A percentile compares a stretch with the other conserved stretches of the same genome.
phyloP scores from a whole-genome alignment of 2,797 vertebrate genomes.

The Kryptolebias ocellatus region DNA sequence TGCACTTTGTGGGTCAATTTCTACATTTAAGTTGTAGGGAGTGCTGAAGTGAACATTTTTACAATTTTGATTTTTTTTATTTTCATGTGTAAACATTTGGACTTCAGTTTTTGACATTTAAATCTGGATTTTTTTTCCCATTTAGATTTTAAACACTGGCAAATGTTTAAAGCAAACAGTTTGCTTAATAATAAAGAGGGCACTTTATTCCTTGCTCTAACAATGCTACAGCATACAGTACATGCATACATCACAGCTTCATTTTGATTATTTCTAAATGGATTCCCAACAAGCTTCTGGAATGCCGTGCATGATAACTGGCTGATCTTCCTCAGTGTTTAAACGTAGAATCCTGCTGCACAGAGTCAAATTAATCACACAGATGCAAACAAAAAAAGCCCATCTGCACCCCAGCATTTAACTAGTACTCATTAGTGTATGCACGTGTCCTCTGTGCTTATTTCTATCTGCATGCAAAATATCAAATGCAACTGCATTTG shows the following conservation, averaged over 20 bases:
- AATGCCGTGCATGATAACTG: background rate
- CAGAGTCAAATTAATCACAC: conserved; percentile 24
- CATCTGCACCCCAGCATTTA: conserved; percentile 42
- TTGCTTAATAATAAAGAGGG: background rate
- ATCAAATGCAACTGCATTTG: conserved; percentile 42
- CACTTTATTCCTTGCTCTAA: background rate
- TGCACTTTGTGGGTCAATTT: too few species aligned
- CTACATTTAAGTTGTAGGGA: too few species aligned
- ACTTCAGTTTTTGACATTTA: too few species aligned
- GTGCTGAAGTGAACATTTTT: too few species aligned
- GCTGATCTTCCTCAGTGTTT: background rate
- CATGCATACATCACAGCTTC: background rate
- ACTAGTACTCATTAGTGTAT: conserved; percentile 60
- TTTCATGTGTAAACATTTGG: too few species aligned
- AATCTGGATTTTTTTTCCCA: too few species aligned
- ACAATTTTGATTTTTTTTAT: too few species aligned
- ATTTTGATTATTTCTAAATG: background rate
- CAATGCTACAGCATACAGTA: background rate
- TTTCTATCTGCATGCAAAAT: conserved; percentile 18
- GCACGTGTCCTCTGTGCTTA: conserved; percentile 32
- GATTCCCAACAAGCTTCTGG: background rate
- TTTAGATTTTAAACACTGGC: too few species aligned
- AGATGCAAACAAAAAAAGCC: conserved; percentile 22
- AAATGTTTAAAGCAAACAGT: background rate
- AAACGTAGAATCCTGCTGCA: conserved; percentile 4